Percentiles rank a stretch among this genome's conserved stretches.
Conservation (phyloP, 1,140 invertebrate species). For the Agrypnia vestita region DNA sequence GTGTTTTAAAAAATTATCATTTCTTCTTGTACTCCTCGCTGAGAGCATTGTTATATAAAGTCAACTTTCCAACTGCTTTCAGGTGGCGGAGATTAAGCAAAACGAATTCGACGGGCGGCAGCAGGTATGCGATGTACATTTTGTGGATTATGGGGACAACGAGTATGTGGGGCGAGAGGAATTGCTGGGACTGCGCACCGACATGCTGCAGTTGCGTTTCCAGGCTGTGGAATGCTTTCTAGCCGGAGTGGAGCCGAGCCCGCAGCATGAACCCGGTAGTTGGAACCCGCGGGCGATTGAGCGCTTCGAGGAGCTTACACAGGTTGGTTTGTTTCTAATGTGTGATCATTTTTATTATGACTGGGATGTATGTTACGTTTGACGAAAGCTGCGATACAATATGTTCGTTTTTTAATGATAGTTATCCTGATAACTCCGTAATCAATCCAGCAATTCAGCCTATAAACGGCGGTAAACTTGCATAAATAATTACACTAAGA, state of each 20-base stretch:
- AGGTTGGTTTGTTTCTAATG: constrained; percentile 64
- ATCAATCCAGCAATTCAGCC: too few relatives aligned
- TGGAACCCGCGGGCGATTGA: constrained; percentile 82
- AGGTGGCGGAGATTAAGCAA: constrained; percentile 75
- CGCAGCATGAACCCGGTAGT: background rate
- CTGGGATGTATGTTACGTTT: too few relatives aligned
- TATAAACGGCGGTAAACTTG: too few relatives aligned
- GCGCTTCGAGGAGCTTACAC: constrained; percentile 80
- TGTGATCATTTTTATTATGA: too few relatives aligned
- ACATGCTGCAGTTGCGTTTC: constrained; percentile 81
- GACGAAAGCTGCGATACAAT: too few relatives aligned
- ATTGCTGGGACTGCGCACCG: constrained; percentile 80
- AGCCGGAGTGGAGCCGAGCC: constrained; percentile 77
- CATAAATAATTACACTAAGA: too few relatives aligned
- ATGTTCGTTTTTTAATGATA: too few relatives aligned
- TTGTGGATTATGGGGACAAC: constrained; percentile 87
- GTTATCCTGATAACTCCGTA: too few relatives aligned
- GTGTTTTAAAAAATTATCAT: too few relatives aligned
- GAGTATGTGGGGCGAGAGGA: constrained; percentile 76
- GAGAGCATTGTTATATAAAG: too few relatives aligned
- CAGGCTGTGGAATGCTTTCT: constrained; percentile 86
- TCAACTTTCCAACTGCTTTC: constrained; percentile 38
- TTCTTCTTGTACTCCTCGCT: too few relatives aligned
- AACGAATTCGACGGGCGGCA: constrained; percentile 74
- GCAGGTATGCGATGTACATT: constrained; percentile 80